Conservation (phyloP, 2,113 vertebrate species). For the Atrichornis clamosus region DNA sequence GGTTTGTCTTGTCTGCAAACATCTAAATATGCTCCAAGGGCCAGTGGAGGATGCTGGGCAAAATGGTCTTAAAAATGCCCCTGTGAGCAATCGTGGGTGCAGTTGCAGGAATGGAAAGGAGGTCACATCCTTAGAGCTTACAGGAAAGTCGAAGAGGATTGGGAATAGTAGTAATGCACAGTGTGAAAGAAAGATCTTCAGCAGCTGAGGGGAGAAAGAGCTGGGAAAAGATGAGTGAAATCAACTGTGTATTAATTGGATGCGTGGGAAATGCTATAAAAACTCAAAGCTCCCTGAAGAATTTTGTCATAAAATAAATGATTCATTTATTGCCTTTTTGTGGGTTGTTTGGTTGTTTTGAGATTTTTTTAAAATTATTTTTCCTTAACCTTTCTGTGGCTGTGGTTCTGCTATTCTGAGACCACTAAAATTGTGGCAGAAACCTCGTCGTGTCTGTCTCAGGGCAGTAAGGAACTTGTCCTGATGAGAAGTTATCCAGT, state of each 20-base stretch:
- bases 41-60: not conserved
- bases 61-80: not conserved
- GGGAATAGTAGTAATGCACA: not conserved
- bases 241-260: accelerated
- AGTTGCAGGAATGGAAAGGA: not conserved
- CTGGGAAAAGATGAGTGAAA: not conserved
- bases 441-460: accelerated
- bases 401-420: not conserved
- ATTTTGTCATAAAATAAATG: not conserved
- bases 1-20: not conserved
- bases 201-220: not conserved
- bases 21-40: not conserved
- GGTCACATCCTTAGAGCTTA: not conserved
- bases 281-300: not conserved
- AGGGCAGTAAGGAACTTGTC: not conserved
- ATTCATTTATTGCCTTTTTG: not conserved
- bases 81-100: not conserved
- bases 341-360: not conserved
- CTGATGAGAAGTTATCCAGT: not conserved
- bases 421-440: not conserved
- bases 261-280: not conserved
- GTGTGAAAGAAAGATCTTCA: not conserved
- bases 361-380: accelerated
- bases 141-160: not conserved
- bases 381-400: not conserved